Evolutionary conservation across 2,113 vertebrate genomes (phyloP).

Genomic region (Sula dactylatra): DNA sequence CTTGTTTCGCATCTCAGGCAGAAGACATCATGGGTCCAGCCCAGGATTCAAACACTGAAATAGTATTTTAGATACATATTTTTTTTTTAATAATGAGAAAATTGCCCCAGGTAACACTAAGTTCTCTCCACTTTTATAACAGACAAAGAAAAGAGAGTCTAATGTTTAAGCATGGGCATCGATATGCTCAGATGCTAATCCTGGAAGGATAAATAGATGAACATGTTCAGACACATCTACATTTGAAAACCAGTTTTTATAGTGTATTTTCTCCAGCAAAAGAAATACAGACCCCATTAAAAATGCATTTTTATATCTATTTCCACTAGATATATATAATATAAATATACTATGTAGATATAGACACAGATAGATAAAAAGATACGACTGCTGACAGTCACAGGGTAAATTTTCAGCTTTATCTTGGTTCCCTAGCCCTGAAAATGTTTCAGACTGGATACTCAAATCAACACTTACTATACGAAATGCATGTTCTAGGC

Average conservation of each 20-base stretch:
- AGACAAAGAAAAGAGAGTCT: neutral
- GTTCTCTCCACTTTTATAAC: neutral
- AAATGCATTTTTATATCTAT: neutral
- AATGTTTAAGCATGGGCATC: neutral
- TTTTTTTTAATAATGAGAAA: neutral
- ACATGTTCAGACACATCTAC: neutral
- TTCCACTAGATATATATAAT: neutral
- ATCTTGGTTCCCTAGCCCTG: neutral
- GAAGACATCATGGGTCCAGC: neutral
- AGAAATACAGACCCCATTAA: neutral
- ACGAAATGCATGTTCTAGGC: neutral
- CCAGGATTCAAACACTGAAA: neutral
- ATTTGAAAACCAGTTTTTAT: neutral
- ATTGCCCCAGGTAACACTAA: neutral
- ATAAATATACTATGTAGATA: neutral
- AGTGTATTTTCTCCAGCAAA: neutral
- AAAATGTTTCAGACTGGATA: neutral
- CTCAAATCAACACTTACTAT: neutral
- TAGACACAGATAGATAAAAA: neutral
- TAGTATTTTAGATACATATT: neutral
- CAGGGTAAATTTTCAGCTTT: neutral
- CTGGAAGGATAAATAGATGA: neutral
- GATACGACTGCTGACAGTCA: neutral
- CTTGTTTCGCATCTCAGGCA: constrained; percentile 1
- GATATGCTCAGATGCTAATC: neutral